Percentiles rank a stretch among this genome's conserved stretches.
Conservation (phyloP, 2,113 vertebrate species). For the Gymnogyps californianus region DNA sequence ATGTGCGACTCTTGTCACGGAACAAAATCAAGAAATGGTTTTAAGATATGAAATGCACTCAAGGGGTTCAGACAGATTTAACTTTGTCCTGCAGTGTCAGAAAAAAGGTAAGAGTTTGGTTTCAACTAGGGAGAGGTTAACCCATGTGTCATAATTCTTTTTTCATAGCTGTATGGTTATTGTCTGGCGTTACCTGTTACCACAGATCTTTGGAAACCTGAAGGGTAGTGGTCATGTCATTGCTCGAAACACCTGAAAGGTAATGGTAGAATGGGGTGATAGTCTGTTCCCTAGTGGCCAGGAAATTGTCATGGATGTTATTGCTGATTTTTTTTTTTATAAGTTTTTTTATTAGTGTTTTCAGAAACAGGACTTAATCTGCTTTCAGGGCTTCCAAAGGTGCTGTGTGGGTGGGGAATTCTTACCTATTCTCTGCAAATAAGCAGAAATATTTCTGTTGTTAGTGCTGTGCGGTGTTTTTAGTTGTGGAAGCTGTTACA, state of each 20-base stretch:
- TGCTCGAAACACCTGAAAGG: neutral
- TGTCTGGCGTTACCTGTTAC: neutral
- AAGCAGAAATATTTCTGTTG: neutral
- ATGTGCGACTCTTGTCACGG: neutral
- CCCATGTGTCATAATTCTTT: rapidly evolving
- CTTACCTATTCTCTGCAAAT: neutral
- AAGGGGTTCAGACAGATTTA: neutral
- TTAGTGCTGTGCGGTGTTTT: neutral
- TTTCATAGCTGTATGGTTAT: neutral
- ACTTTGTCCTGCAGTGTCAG: neutral
- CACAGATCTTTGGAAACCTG: neutral
- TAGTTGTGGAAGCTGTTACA: neutral
- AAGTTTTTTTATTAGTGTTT: neutral
- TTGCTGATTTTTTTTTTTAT: neutral
- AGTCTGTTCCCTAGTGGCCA: neutral
- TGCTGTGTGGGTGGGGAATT: neutral
- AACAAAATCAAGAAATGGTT: neutral
- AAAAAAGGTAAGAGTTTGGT: neutral
- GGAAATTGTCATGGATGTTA: no score
- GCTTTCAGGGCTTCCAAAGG: neutral
- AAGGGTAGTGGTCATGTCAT: neutral
- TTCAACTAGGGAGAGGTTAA: neutral
- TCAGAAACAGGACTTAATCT: neutral
- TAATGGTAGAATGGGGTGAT: neutral
- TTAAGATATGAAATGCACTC: neutral